Evolutionary conservation across 2,888 invertebrate genomes (phyloP).

Genomic region (Leucophenga maculata): DNA sequence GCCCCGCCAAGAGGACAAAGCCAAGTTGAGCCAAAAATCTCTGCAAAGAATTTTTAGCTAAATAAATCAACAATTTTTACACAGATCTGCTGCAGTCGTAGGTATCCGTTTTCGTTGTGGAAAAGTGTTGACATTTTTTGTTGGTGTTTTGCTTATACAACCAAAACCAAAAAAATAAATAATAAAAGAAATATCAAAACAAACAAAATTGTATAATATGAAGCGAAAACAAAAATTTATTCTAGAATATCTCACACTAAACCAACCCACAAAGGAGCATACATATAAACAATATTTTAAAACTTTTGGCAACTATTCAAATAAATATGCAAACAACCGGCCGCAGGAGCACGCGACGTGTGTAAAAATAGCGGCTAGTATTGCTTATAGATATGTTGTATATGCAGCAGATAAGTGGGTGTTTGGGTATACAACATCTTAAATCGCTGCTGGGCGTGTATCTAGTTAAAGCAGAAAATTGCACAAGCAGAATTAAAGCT

Average conservation of each 20-base stretch:
- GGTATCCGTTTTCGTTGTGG: too few relatives aligned
- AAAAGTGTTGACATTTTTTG: slow-evolving; percentile 37
- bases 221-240: not conserved
- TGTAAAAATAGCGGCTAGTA: not conserved
- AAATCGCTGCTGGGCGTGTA: not conserved
- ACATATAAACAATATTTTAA: not conserved
- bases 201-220: slow-evolving; percentile 29
- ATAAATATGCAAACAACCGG: slow-evolving; percentile 4
- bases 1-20: slow-evolving; percentile 14
- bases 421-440: not conserved
- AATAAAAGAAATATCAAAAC: not conserved
- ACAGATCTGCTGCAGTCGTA: too few relatives aligned
- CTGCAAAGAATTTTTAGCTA: not conserved
- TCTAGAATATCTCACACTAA: not conserved
- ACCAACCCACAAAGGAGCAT: not conserved
- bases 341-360: slow-evolving; percentile 19
- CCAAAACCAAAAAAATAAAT: not conserved
- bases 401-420: not conserved
- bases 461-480: not conserved
- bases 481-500: not conserved
- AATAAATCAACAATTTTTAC: slow-evolving; percentile 2
- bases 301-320: slow-evolving; percentile 14
- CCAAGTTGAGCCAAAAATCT: not conserved
- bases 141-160: slow-evolving; percentile 21
- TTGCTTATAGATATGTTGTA: too few relatives aligned